Conservation (phyloP, 2,888 invertebrate species). For the Mesochorus sp. region DNA sequence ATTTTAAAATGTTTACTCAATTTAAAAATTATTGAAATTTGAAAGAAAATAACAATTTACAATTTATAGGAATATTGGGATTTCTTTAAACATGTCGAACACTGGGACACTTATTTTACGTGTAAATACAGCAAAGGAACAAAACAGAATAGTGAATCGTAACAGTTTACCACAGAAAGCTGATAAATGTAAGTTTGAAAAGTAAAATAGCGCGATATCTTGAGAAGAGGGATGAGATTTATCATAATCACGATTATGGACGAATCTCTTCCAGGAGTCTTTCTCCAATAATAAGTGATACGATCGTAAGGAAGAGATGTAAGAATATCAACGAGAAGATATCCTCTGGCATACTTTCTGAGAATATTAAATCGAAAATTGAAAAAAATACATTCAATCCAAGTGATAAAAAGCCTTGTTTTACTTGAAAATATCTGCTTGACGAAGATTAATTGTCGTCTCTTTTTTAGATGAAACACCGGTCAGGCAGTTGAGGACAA, state of each 20-base stretch:
- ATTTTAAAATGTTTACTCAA: too few relatives aligned
- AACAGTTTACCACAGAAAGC: conserved; percentile 70
- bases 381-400: conserved; percentile 5
- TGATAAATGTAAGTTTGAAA: conserved; percentile 68
- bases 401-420: too few relatives aligned
- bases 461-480: conserved; percentile 68
- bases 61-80: too few relatives aligned
- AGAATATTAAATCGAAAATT: conserved; percentile 4
- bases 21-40: too few relatives aligned
- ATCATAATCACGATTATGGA: conserved; percentile 63
- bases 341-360: conserved; percentile 71
- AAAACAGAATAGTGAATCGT: too few relatives aligned
- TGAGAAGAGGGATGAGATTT: conserved; percentile 75
- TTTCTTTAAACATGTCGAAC: too few relatives aligned
- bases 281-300: conserved; percentile 73
- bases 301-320: conserved; percentile 77
- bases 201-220: conserved; percentile 73
- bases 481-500: conserved; percentile 72
- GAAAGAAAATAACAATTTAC: too few relatives aligned
- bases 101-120: too few relatives aligned
- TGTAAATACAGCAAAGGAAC: too few relatives aligned
- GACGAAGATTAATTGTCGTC: conserved; percentile 67
- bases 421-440: conserved; percentile 71
- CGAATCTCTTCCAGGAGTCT: conserved; percentile 68
- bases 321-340: conserved; percentile 71